Conservation (phyloP, 2,888 invertebrate genomes). For the Sinodicranocentrus sp. region DNA sequence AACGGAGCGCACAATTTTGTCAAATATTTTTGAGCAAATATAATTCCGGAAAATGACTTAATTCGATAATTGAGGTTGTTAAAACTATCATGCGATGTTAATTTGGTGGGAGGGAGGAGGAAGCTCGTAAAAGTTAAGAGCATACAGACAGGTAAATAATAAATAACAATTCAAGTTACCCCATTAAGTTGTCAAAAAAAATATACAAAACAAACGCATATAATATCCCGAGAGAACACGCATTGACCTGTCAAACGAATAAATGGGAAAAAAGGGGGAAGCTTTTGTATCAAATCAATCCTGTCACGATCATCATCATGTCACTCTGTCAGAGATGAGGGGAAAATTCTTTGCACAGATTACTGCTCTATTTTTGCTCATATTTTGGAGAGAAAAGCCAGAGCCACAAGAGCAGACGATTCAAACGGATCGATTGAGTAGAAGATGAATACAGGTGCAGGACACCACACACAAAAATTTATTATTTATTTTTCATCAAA, state of each 20-base stretch:
- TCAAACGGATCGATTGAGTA: not conserved
- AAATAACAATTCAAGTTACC: constrained; percentile 1
- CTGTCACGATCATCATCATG: not conserved
- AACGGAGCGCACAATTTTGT: too few species aligned
- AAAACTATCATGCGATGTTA: not conserved
- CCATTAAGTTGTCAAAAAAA: constrained; percentile 12
- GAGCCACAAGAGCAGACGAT: not conserved
- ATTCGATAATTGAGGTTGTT: constrained; percentile 38
- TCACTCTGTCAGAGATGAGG: too few species aligned
- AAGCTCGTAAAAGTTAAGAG: too few species aligned
- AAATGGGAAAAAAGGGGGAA: constrained; percentile 22
- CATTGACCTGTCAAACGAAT: constrained; percentile 52
- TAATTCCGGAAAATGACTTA: constrained; percentile 31
- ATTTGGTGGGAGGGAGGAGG: constrained; percentile 15
- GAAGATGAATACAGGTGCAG: too few species aligned
- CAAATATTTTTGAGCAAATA: too few species aligned
- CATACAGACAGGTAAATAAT: not conserved
- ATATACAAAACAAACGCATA: not conserved
- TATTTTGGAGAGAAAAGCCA: not conserved
- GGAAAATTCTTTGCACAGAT: too few species aligned
- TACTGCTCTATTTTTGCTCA: not conserved
- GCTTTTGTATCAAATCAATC: not conserved
- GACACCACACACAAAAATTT: not conserved
- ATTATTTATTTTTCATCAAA: constrained; percentile 11
- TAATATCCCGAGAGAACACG: not conserved